Evolutionary conservation across 2,797 vertebrate species (phyloP), one percentile per base, ranked within the genome.

Genomic region (Erpetoichthys calabaricus): DNA sequence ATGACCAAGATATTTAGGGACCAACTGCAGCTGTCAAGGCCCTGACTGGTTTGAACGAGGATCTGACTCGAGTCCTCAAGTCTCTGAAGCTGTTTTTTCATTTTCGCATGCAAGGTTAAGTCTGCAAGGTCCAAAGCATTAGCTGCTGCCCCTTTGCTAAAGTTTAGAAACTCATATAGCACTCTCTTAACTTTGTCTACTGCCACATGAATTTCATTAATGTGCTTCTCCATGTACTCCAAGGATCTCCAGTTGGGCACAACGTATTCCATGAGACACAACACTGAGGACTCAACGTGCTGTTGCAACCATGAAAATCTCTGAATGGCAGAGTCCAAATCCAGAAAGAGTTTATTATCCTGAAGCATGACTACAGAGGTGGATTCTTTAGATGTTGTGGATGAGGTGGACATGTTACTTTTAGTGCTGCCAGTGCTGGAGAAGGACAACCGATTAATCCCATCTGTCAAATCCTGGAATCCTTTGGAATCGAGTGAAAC

Each of bases 391-490:
- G 86, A 88, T 2, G 91, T 87, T 0, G 94, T 92, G 53, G 93
- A 98, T 3, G 93, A 97, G 0, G 92, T 97, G 62, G 93, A 97
- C 94, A 97, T 97, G 74, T 91, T 97, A 70, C 92, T 95, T 64
- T 91, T 82, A 0, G 91, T 89, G 74, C 92, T 96, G 68, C 91
- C 92, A 0, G 91, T 96, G 66, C 92, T 98, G 64, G 95, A 98
- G 77, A 97, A 90, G 0, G 94, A 99, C 57, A 98, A 70, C 1
- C 92, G 86, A 67, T 95, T 94, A 57, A 98, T 89, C 0, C 91
- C 87, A 6, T 98, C 93, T 0, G 85, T 88, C 67, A 87, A 67
- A 1, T 98, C 95, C 1, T 73, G 83, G 1, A 79, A 51, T 0
- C 71, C 71, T 49, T 78, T 85, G 50, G 52, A 63, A 4, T 86